Percentiles rank a stretch among this genome's conserved stretches.
Conservation (phyloP, 2,888 invertebrate species). For the Alviniconcha strummeri region DNA sequence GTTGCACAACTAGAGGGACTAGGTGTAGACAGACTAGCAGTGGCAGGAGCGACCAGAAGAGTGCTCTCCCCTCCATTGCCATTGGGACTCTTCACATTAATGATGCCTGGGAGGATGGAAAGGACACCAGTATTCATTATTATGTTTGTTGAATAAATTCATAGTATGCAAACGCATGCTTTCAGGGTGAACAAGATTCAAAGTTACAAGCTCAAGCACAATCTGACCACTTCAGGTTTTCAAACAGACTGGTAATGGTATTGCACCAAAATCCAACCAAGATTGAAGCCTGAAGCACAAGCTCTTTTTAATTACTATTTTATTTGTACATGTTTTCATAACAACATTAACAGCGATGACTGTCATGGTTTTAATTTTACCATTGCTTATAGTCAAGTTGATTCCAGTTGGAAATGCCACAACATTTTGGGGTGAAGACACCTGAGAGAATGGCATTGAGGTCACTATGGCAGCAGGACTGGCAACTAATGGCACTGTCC, state of each 20-base stretch:
- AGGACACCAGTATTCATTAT: not conserved
- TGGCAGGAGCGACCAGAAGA: slow-evolving; percentile 28
- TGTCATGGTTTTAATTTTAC: slow-evolving; percentile 34
- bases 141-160: too few relatives aligned
- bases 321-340: too few relatives aligned
- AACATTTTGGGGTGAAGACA: slow-evolving; percentile 13
- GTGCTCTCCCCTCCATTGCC: slow-evolving; percentile 29
- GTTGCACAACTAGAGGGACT: slow-evolving; percentile 33
- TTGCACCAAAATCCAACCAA: too few relatives aligned
- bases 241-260: not conserved
- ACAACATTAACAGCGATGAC: too few relatives aligned
- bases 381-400: slow-evolving; percentile 55
- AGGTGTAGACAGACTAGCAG: slow-evolving; percentile 32
- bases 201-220: too few relatives aligned
- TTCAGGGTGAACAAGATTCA: too few relatives aligned
- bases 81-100: slow-evolving; percentile 31
- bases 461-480: slow-evolving; percentile 17
- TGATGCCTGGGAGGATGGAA: slow-evolving; percentile 30
- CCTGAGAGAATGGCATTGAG: slow-evolving; percentile 8
- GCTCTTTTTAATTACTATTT: too few relatives aligned
- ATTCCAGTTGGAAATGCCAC: slow-evolving; percentile 42
- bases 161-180: too few relatives aligned
- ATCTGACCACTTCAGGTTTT: too few relatives aligned
- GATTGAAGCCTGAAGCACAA: too few relatives aligned
- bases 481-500: slow-evolving; percentile 9